phyloP scores from a whole-genome alignment of 2,888 invertebrate genomes.

The Hofmannophila pseudospretella region DNA sequence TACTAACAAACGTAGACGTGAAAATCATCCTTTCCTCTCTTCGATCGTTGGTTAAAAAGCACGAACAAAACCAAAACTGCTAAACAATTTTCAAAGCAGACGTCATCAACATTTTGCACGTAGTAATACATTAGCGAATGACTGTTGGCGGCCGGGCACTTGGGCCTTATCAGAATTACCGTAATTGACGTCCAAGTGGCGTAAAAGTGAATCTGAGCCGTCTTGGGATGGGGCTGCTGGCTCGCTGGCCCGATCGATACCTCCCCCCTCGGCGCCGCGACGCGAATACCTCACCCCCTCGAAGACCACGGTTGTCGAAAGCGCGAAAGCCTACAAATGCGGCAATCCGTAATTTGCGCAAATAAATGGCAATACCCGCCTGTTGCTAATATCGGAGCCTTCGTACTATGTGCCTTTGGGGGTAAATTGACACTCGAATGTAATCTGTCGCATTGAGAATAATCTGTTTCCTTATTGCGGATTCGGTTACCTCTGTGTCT shows the following conservation, averaged over 20 bases:
- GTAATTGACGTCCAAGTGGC: conserved; percentile 49
- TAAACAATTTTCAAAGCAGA: background rate
- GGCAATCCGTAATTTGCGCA: conserved; percentile 9
- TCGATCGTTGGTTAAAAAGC: too few species aligned
- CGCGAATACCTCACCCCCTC: conserved; percentile 5
- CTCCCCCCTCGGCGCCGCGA: conserved; percentile 12
- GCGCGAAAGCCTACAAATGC: conserved; percentile 6
- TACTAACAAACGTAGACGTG: too few species aligned
- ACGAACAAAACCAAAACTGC: background rate
- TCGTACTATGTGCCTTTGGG: conserved; percentile 1
- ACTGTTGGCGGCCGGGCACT: conserved; percentile 22
- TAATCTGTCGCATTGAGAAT: conserved; percentile 6
- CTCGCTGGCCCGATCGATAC: conserved; percentile 41
- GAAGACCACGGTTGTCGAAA: background rate
- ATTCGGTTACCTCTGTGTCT: background rate
- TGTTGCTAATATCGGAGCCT: conserved; percentile 5
- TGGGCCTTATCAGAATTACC: conserved; percentile 32
- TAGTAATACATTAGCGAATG: conserved; percentile 7
- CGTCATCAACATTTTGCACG: conserved; percentile 5
- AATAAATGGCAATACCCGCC: conserved; percentile 9
- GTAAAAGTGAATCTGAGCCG: conserved; percentile 50
- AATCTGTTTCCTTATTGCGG: conserved; percentile 5
- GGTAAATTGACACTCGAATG: conserved; percentile 4
- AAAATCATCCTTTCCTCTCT: too few species aligned
- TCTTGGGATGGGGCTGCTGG: conserved; percentile 33